phyloP scores from a whole-genome alignment of 2,797 vertebrate genomes.

The Mycteria americana region DNA sequence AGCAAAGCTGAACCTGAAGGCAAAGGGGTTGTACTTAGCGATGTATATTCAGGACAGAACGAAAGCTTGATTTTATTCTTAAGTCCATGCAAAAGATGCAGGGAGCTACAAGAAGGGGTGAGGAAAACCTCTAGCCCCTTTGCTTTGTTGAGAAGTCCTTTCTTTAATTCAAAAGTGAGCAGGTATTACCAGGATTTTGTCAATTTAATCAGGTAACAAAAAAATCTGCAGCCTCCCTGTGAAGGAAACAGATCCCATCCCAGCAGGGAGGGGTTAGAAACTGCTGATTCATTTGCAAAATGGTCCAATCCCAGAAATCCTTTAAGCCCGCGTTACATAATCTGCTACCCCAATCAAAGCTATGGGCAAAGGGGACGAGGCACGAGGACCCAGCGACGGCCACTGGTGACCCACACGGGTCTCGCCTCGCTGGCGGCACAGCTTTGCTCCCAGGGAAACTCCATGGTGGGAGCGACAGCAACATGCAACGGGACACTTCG shows the following conservation, averaged over 20 bases:
- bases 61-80: not conserved
- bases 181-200: not conserved
- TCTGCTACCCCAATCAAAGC: not conserved
- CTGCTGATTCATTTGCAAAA: conserved; percentile 57
- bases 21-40: not conserved
- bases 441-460: not conserved
- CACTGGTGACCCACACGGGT: not conserved
- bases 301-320: not conserved
- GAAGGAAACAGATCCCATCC: conserved; percentile 51
- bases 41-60: not conserved
- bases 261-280: conserved; percentile 46
- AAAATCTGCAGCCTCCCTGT: not conserved
- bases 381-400: not conserved
- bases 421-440: not conserved
- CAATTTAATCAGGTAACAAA: conserved; percentile 3
- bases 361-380: not conserved
- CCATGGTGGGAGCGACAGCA: rapidly evolving
- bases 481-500: not conserved
- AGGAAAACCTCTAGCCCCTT: not conserved
- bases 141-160: not conserved
- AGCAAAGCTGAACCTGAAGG: not conserved
- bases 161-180: not conserved
- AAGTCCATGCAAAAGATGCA: not conserved
- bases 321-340: not conserved
- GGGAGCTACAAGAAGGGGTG: not conserved